A percentile compares a stretch with the other conserved stretches of the same genome.
Evolutionary conservation across 1,140 invertebrate species (phyloP).

Genomic region (Bombus confusus): DNA sequence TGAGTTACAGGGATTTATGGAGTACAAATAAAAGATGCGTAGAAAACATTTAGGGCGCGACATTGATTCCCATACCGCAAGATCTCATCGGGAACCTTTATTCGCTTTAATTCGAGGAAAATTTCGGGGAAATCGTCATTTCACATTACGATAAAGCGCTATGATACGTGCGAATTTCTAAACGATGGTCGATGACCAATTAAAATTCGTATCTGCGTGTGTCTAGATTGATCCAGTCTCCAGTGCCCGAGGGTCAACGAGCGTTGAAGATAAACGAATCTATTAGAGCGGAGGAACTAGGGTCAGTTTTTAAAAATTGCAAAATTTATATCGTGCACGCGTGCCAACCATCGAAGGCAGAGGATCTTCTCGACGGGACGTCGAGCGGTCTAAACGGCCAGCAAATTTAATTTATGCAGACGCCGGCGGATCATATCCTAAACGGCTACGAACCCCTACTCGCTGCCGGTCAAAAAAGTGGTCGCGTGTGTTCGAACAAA

Average conservation of each 20-base stretch:
- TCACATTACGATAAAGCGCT: too few species aligned
- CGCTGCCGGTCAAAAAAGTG: slow-evolving; percentile 35
- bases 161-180: too few species aligned
- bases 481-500: slow-evolving; percentile 59
- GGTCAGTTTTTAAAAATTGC: slow-evolving; percentile 76
- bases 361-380: slow-evolving; percentile 77
- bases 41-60: slow-evolving; percentile 38
- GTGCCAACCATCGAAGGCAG: slow-evolving; percentile 63
- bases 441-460: slow-evolving; percentile 34
- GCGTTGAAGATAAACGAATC: not conserved
- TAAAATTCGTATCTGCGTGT: too few species aligned
- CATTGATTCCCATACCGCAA: slow-evolving; percentile 45
- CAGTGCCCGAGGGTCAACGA: not conserved
- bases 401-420: slow-evolving; percentile 71
- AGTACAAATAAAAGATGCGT: slow-evolving; percentile 64
- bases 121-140: not conserved
- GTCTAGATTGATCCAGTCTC: not conserved
- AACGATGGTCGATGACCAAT: too few species aligned
- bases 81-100: not conserved
- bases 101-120: not conserved
- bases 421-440: slow-evolving; percentile 56
- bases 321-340: slow-evolving; percentile 74
- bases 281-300: not conserved
- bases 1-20: slow-evolving; percentile 72
- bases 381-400: slow-evolving; percentile 57